These are phyloP conservation scores for Romanogobio albipinnatus DNA, from an alignment of 2,113 vertebrate genomes.

Conservation along the genomic window DNA sequence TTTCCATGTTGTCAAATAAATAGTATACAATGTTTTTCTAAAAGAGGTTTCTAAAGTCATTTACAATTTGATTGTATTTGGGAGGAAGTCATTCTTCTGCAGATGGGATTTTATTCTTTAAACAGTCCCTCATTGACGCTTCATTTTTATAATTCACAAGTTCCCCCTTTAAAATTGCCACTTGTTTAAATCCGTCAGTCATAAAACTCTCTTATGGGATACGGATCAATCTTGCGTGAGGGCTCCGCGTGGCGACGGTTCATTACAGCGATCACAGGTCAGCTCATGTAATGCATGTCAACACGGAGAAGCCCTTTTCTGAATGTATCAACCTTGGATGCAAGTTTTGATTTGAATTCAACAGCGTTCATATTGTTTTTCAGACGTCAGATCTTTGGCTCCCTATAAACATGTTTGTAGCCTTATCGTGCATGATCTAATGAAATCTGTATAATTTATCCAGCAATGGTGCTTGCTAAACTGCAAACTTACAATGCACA, in stretches of 20 bases:
- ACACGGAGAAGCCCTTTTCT: constrained; percentile 29
- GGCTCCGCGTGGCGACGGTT: neutral
- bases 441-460: constrained; percentile 56
- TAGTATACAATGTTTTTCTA: constrained; percentile 61
- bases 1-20: constrained; percentile 65
- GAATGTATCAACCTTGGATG: constrained; percentile 46
- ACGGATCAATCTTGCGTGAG: constrained; percentile 28
- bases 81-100: constrained; percentile 54
- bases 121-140: constrained; percentile 40
- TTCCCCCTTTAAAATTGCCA: constrained; percentile 33
- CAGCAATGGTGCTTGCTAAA: constrained; percentile 64
- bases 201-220: no score
- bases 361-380: neutral
- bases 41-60: constrained; percentile 59
- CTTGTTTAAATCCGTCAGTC: constrained; percentile 44
- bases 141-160: constrained; percentile 39
- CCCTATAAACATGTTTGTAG: constrained; percentile 53
- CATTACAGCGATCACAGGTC: neutral
- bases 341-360: constrained; percentile 42
- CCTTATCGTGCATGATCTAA: constrained; percentile 60
- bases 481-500: constrained; percentile 55
- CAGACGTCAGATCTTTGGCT: constrained; percentile 59
- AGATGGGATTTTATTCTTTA: constrained; percentile 51
- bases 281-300: constrained; percentile 7
- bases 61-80: constrained; percentile 56